A percentile compares a stretch with the other conserved stretches of the same genome.
These are phyloP conservation scores for Aporophyla nigra DNA, from an alignment of 2,888 invertebrate genomes.

Conservation along the genomic window DNA sequence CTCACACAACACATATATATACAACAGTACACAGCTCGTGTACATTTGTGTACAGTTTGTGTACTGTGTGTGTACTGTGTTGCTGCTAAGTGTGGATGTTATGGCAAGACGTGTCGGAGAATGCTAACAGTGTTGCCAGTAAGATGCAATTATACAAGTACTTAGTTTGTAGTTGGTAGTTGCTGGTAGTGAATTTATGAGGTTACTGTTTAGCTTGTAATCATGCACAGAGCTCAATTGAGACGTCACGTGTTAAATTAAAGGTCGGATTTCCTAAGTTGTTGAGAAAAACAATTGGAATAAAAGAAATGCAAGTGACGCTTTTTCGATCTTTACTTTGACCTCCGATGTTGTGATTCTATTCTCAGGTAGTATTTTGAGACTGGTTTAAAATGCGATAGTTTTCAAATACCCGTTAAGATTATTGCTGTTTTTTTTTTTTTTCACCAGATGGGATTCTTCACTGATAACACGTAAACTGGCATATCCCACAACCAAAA, in stretches of 20 bases:
- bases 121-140: constrained; percentile 45
- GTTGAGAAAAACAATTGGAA: background rate
- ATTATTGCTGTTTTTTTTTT: background rate
- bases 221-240: background rate
- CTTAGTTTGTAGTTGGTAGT: constrained; percentile 38
- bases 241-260: background rate
- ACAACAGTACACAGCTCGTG: constrained; percentile 37
- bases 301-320: background rate
- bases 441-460: background rate
- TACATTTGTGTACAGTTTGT: constrained; percentile 50
- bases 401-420: background rate
- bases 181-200: constrained; percentile 18
- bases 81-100: constrained; percentile 55
- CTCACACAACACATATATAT: constrained; percentile 50
- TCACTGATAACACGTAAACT: no score
- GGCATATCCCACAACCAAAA: no score
- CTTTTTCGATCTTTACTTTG: background rate
- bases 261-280: background rate
- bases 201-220: background rate
- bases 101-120: constrained; percentile 50
- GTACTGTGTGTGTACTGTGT: constrained; percentile 43
- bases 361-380: background rate
- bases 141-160: constrained; percentile 45
- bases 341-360: background rate
- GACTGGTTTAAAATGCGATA: background rate